Evolutionary conservation across 1,140 invertebrate genomes (phyloP).

Genomic region (Lasioglossum albipes): DNA sequence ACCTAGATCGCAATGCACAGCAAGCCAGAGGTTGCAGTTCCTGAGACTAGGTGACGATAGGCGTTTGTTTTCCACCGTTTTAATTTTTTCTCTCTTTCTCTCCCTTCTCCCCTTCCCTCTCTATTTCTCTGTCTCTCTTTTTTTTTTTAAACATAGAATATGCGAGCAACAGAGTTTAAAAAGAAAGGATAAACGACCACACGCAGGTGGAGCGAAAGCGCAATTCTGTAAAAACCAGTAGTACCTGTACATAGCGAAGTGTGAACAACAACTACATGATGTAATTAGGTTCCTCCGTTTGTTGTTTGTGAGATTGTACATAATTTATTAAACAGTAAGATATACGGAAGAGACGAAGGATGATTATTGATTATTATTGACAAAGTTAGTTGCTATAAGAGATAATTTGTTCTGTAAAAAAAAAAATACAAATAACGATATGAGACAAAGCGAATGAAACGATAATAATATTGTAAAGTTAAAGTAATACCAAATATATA

Average conservation of each 20-base stretch:
- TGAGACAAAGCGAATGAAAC: slow-evolving; percentile 58
- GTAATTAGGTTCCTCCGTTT: slow-evolving; percentile 81
- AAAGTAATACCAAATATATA: slow-evolving; percentile 78
- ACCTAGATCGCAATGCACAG: slow-evolving; percentile 61
- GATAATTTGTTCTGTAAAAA: slow-evolving; percentile 77
- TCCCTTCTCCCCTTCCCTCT: not conserved
- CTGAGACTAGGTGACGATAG: slow-evolving; percentile 73
- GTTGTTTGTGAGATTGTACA: slow-evolving; percentile 80
- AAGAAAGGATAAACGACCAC: slow-evolving; percentile 39
- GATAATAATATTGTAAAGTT: slow-evolving; percentile 79
- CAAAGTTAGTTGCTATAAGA: slow-evolving; percentile 73
- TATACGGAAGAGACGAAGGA: slow-evolving; percentile 58
- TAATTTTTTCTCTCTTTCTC: not conserved
- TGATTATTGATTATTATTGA: slow-evolving; percentile 76
- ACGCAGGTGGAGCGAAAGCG: slow-evolving; percentile 48
- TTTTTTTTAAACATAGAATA: slow-evolving; percentile 54
- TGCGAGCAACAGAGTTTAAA: slow-evolving; percentile 49
- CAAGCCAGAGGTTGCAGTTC: slow-evolving; percentile 72
- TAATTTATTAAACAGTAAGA: slow-evolving; percentile 79
- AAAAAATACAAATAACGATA: slow-evolving; percentile 43
- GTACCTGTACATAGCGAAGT: slow-evolving; percentile 80
- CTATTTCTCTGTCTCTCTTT: not conserved
- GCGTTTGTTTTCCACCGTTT: slow-evolving; percentile 55
- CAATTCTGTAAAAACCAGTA: slow-evolving; percentile 73
- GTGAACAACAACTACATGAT: slow-evolving; percentile 78